Evolutionary conservation across 2,888 invertebrate genomes (phyloP).

Genomic region (Ctenicera cuprea): DNA sequence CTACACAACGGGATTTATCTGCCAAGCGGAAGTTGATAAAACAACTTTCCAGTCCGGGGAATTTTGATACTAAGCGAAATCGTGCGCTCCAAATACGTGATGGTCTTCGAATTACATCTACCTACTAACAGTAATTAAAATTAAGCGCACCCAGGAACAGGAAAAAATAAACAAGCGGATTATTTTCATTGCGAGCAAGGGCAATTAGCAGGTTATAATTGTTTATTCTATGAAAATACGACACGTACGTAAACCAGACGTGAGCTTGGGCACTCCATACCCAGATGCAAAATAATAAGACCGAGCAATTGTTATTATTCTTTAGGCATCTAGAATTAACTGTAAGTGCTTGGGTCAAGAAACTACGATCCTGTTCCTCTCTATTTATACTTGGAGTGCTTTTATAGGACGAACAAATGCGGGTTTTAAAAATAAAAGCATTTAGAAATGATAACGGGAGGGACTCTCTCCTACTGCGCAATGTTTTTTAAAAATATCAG

Average conservation of each 20-base stretch:
- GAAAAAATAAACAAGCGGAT: background rate
- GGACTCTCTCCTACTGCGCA: background rate
- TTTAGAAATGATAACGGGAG: background rate
- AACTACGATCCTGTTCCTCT: conserved; percentile 29
- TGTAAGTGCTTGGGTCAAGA: conserved; percentile 39
- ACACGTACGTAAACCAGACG: background rate
- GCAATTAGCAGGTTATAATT: conserved; percentile 11
- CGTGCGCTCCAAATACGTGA: conserved; percentile 17
- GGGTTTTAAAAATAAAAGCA: conserved; percentile 22
- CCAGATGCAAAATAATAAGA: conserved; percentile 24
- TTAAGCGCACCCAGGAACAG: background rate
- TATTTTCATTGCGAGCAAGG: conserved; percentile 13
- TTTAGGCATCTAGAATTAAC: conserved; percentile 38
- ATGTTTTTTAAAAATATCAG: background rate
- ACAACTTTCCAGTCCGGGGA: background rate
- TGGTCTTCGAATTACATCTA: background rate
- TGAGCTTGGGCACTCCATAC: conserved; percentile 12
- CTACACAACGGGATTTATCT: conserved; percentile 24
- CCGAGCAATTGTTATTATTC: conserved; percentile 28
- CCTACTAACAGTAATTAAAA: background rate
- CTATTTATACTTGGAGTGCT: conserved; percentile 12
- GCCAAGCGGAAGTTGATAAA: conserved; percentile 22
- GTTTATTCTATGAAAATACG: background rate
- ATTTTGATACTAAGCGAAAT: background rate
- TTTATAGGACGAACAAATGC: conserved; percentile 8